Evolutionary conservation across 37 sponge, comb jelly and placozoan species (phyloP).

Genomic region (Crambe crambe): DNA sequence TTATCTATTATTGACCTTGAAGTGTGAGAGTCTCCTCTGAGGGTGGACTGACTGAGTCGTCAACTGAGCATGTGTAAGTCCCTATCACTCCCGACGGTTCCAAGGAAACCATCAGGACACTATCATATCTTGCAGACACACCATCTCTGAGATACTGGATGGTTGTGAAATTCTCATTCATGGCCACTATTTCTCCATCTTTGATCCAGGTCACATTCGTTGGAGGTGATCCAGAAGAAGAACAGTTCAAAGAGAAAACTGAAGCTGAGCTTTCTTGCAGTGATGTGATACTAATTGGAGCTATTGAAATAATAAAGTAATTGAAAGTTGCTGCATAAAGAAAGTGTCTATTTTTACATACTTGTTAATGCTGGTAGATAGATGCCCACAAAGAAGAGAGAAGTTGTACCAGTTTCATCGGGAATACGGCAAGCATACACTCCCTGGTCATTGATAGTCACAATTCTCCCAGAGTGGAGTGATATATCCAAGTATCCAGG

Average conservation of each 20-base stretch:
- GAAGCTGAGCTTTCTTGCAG: background rate
- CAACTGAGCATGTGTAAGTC: conserved; percentile 3
- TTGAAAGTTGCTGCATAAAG: background rate
- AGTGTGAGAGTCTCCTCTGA: conserved; percentile 1
- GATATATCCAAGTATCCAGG: conserved; percentile 21
- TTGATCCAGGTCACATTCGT: conserved; percentile 6
- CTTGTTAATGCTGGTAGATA: conserved; percentile 17
- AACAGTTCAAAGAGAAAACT: conserved; percentile 9
- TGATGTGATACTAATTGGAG: background rate
- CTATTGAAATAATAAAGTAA: background rate
- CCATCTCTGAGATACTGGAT: conserved; percentile 11
- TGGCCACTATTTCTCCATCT: conserved; percentile 6
- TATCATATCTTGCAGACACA: conserved; percentile 8
- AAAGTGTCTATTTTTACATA: background rate
- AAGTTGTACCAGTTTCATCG: background rate
- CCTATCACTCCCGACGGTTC: background rate
- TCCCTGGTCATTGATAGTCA: conserved; percentile 7
- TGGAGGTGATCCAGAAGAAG: conserved; percentile 19
- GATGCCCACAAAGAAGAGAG: background rate
- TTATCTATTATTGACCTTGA: conserved; percentile 7
- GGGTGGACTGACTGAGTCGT: background rate
- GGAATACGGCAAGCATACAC: conserved; percentile 11
- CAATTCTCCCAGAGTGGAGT: background rate
- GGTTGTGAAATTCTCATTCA: background rate
- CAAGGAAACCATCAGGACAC: background rate